These are phyloP conservation scores for Dreissena polymorpha DNA, from an alignment of 1,140 invertebrate species.

Conservation along the genomic window DNA sequence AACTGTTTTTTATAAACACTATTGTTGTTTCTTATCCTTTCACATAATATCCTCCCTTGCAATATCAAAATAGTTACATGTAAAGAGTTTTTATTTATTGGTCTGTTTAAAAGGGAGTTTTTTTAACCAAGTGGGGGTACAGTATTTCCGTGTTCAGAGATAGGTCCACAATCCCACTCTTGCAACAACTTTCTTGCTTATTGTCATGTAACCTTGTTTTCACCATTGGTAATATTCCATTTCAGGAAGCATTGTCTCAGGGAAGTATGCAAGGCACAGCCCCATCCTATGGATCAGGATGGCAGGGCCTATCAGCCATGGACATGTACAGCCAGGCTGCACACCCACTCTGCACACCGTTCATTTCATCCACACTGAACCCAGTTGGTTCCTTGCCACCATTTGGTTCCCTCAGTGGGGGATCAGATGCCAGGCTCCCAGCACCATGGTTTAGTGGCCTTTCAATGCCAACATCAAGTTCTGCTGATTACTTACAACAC, in stretches of 20 bases:
- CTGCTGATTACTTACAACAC: conserved; percentile 22
- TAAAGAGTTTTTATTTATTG: too few species aligned
- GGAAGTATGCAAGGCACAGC: conserved; percentile 52
- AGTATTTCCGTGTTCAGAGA: too few species aligned
- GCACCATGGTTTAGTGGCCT: background rate
- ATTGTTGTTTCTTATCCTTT: too few species aligned
- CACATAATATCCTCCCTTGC: too few species aligned
- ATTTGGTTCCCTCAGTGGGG: background rate
- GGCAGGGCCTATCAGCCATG: conserved; percentile 9
- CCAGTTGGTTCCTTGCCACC: background rate
- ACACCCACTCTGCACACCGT: conserved; percentile 1
- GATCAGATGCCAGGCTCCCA: background rate
- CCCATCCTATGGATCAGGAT: conserved; percentile 23
- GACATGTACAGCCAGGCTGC: conserved; percentile 33
- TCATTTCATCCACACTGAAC: conserved; percentile 1
- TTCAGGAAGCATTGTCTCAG: conserved; percentile 37
- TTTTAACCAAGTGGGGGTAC: too few species aligned
- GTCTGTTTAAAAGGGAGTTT: too few species aligned
- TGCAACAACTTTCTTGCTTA: too few species aligned
- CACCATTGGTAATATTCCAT: background rate
- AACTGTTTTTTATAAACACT: too few species aligned
- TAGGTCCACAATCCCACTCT: too few species aligned
- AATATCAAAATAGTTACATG: too few species aligned
- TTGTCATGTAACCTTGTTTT: too few species aligned
- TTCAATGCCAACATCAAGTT: background rate